phyloP scores from a whole-genome alignment of 2,888 invertebrate genomes.

The Drosophila longiperda region DNA sequence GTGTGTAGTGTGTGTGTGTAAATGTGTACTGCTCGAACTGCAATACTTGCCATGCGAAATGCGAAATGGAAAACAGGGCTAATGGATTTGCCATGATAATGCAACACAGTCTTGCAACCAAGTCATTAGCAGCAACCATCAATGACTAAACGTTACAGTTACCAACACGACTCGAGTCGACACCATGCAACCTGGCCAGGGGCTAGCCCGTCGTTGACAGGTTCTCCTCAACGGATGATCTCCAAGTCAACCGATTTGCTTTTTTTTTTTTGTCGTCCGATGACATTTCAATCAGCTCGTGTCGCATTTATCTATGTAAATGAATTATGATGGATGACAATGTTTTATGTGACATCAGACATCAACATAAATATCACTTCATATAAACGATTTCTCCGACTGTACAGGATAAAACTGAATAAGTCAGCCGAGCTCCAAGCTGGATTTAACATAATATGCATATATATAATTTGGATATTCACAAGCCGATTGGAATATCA shows the following conservation, averaged over 20 bases:
- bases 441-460: background rate
- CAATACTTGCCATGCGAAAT: constrained; percentile 7
- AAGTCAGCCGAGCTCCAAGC: background rate
- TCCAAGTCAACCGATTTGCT: constrained; percentile 33
- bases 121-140: constrained; percentile 43
- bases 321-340: constrained; percentile 27
- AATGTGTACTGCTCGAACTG: constrained; percentile 4
- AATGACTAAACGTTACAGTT: constrained; percentile 45
- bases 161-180: constrained; percentile 25
- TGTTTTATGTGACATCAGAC: constrained; percentile 4
- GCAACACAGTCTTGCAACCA: constrained; percentile 35
- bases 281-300: constrained; percentile 51
- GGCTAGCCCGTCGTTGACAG: constrained; percentile 7
- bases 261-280: constrained; percentile 5
- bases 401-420: background rate
- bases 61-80: constrained; percentile 35
- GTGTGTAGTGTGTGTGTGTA: constrained; percentile 2
- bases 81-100: constrained; percentile 52
- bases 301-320: constrained; percentile 13
- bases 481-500: constrained; percentile 37
- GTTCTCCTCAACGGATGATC: constrained; percentile 1
- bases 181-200: constrained; percentile 1
- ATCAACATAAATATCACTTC: constrained; percentile 10
- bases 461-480: background rate
- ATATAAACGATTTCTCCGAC: background rate